Evolutionary conservation across 2,113 vertebrate genomes (phyloP), one percentile per base, ranked within the genome.

Genomic region (Regulus satrapa): DNA sequence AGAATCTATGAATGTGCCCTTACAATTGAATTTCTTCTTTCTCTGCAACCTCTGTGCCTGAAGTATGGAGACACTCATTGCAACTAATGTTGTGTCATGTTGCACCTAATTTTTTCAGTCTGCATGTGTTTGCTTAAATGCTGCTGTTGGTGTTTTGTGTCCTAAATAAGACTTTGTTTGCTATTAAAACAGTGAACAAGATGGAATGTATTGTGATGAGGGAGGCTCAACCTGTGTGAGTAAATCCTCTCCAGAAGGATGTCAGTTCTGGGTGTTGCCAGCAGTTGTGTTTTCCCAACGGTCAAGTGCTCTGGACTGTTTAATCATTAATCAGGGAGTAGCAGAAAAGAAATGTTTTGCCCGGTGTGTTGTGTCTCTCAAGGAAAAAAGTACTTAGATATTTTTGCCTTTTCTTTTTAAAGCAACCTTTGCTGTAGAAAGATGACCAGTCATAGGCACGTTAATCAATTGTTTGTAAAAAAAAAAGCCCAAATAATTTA

Each of bases 301-400:
- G 74, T 73, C 62, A 87, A 40, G 62, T 32, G 41, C 34, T 83
- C 62, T 71, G 49, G 16, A 11, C 52, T 87, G 77, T 82, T 82
- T 73, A 85, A 85, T 95, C 54, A 66, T 97, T 89, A 92, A 85
- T 77, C 18, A n/a, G 51, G 55, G 87, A 87, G 49, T 31, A 95
- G 81, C 24, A 58, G 58, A 84, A 81, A 78, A 76, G 4, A 84
- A 88, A 16, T 41, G n/a, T 68, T 29, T 28, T 82, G 58, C 62
- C 36, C 69, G 21, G 6, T 46, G 6, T 66, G 46, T 78, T 91
- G 12, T 64, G 46, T 89, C 19, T 94, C 28, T 62, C 5, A 28
- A 64, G n/a, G 45, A 54, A 89, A 58, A 73, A 64, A 20, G n/a
- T 5, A 45, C 5, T 48, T 49, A 12, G 36, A 12, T 88, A 4